Conservation (phyloP, 2,797 vertebrate genomes). For the Sus cebifrons region DNA sequence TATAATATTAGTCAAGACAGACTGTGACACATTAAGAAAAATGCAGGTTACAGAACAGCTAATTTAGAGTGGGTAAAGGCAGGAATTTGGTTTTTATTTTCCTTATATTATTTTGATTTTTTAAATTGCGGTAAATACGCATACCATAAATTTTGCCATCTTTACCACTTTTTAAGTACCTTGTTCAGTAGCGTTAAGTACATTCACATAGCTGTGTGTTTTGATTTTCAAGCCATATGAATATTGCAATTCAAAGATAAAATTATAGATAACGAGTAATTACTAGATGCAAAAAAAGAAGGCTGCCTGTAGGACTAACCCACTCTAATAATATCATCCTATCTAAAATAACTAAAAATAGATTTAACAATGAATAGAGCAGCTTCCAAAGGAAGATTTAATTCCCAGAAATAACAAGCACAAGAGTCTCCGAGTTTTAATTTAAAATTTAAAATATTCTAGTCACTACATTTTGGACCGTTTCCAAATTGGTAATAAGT, state of each 20-base stretch:
- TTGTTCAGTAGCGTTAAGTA: background rate
- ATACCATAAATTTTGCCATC: background rate
- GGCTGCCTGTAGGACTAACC: background rate
- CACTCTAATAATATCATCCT: background rate
- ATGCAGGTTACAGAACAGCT: background rate
- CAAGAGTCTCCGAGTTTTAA: background rate
- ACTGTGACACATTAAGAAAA: background rate
- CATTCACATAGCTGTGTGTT: background rate
- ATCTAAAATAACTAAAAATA: background rate
- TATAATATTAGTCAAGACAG: background rate
- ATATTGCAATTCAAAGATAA: background rate
- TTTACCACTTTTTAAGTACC: background rate
- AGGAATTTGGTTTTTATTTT: conserved; percentile 31
- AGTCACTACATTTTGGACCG: background rate
- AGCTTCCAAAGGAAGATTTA: background rate
- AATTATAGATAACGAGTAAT: background rate
- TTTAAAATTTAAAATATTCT: background rate
- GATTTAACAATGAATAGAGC: background rate
- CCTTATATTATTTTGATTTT: background rate
- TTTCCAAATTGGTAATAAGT: conserved; percentile 2
- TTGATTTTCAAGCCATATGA: background rate
- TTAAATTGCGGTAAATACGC: background rate
- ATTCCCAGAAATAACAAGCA: background rate
- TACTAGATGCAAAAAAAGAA: background rate
- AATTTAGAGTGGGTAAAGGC: background rate